phyloP scores from a whole-genome alignment of 2,113 vertebrate species.

The Istiophorus platypterus region DNA sequence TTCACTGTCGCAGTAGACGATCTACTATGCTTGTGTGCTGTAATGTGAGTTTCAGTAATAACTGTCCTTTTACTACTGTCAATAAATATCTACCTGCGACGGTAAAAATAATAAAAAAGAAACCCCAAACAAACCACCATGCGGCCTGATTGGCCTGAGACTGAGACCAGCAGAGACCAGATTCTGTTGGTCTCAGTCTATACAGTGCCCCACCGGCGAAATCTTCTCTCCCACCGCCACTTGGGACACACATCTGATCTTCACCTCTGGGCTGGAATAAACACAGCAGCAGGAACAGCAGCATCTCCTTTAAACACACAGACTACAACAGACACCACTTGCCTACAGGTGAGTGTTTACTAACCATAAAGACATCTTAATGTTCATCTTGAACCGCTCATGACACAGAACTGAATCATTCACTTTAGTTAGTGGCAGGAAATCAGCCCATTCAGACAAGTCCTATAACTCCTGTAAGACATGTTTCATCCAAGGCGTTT shows the following conservation, averaged over 20 bases:
- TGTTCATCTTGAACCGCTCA: constrained; percentile 1
- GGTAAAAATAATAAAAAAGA: not conserved
- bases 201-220: constrained; percentile 36
- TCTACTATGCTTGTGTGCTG: not conserved
- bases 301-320: constrained; percentile 28
- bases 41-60: not conserved
- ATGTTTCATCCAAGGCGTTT: not conserved
- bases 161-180: constrained; percentile 8
- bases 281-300: constrained; percentile 15
- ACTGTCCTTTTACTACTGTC: not conserved
- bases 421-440: not conserved
- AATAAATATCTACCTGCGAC: not conserved
- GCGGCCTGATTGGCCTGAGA: constrained; percentile 5
- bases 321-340: not conserved
- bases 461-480: not conserved
- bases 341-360: not conserved
- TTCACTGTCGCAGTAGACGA: not conserved
- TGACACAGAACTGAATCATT: not conserved
- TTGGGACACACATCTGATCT: constrained; percentile 48
- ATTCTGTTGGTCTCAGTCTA: constrained; percentile 57
- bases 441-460: not conserved
- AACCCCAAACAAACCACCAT: not conserved
- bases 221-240: constrained; percentile 46
- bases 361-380: constrained; percentile 1
- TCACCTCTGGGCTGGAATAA: constrained; percentile 46